These are phyloP conservation scores for Alsophila aescularia DNA, from an alignment of 2,888 invertebrate species.

Conservation along the genomic window DNA sequence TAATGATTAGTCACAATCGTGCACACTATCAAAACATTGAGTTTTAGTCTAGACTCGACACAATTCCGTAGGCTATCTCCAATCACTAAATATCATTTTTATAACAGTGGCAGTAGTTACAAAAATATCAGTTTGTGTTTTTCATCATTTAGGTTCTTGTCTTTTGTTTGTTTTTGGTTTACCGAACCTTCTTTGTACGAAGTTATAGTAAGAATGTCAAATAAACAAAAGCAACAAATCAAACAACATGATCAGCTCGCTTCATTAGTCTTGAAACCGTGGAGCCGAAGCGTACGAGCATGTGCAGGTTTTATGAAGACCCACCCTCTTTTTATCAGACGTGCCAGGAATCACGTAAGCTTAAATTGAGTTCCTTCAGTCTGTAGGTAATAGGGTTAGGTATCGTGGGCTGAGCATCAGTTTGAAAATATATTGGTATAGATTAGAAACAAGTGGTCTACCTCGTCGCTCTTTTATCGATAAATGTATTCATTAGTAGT, in stretches of 20 bases:
- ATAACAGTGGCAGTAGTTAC: too few species aligned
- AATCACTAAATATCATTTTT: neutral
- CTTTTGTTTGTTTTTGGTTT: too few species aligned
- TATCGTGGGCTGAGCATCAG: neutral
- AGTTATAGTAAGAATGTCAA: neutral
- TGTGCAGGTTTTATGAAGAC: conserved; percentile 28
- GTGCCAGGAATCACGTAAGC: conserved; percentile 45
- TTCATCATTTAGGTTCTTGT: too few species aligned
- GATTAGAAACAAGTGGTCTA: neutral
- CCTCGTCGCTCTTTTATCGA: neutral
- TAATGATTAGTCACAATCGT: conserved; percentile 5
- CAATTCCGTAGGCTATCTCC: neutral
- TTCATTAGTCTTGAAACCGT: conserved; percentile 9
- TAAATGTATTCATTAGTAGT: too few species aligned
- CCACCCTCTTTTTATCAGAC: conserved; percentile 38
- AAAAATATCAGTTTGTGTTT: too few species aligned
- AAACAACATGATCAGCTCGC: neutral
- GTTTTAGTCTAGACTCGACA: neutral
- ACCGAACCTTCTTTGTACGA: too few species aligned
- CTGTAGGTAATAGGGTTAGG: too few species aligned
- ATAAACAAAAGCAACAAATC: conserved; percentile 4
- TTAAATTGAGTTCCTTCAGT: conserved; percentile 21
- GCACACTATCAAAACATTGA: neutral
- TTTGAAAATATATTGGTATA: neutral
- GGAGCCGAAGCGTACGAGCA: conserved; percentile 7